phyloP scores from a whole-genome alignment of 2,113 vertebrate genomes.

The Amia ocellicauda region DNA sequence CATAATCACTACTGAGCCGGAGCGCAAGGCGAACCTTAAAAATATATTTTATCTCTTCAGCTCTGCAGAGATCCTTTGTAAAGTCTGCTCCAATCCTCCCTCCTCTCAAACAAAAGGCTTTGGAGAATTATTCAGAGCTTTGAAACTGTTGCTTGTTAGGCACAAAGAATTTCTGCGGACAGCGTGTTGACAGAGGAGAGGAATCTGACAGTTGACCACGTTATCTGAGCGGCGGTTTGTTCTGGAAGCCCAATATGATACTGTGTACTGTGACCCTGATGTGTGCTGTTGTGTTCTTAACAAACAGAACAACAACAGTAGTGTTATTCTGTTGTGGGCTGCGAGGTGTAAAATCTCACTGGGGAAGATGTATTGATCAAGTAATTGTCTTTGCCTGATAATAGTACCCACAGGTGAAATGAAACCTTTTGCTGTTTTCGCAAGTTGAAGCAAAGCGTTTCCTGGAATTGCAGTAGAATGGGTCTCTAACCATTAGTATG shows the following conservation, averaged over 20 bases:
- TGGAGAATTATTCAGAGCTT: too few species aligned
- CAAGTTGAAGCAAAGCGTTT: background rate
- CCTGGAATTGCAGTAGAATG: background rate
- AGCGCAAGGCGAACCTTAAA: slow-evolving; percentile 1
- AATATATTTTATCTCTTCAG: background rate
- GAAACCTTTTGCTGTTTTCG: background rate
- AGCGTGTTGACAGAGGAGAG: too few species aligned
- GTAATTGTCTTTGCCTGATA: background rate
- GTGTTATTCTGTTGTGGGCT: background rate
- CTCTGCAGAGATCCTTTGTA: background rate
- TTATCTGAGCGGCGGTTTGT: too few species aligned
- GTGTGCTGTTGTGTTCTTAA: too few species aligned
- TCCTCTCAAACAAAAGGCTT: too few species aligned
- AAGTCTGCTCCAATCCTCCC: background rate
- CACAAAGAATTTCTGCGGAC: too few species aligned
- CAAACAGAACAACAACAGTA: background rate
- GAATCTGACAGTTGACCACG: too few species aligned
- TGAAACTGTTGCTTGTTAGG: too few species aligned
- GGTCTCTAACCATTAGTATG: background rate
- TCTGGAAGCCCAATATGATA: too few species aligned
- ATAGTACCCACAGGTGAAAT: slow-evolving; percentile 3
- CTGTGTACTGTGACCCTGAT: too few species aligned
- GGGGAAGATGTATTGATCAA: background rate
- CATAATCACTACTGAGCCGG: background rate
- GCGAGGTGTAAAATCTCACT: background rate